Percentiles rank a stretch among this genome's conserved stretches.
phyloP scores from a whole-genome alignment of 1,140 invertebrate genomes.

The Drosophila simulans region DNA sequence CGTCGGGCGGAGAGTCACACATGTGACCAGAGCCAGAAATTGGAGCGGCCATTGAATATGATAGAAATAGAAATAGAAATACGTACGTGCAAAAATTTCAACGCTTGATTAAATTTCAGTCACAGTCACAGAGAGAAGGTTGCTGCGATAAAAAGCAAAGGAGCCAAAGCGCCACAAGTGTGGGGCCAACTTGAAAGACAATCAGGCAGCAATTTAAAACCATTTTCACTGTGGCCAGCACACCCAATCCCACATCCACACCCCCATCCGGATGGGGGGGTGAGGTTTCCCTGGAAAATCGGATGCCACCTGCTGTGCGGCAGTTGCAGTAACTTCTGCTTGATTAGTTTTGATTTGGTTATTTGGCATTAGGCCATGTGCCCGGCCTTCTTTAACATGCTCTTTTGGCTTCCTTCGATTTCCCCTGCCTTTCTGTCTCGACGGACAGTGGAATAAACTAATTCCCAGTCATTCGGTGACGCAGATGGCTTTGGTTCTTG shows the following conservation, averaged over 20 bases:
- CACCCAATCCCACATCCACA: conserved; percentile 4
- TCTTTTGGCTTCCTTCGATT: conserved; percentile 47
- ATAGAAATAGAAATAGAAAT: conserved; percentile 67
- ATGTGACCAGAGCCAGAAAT: conserved; percentile 64
- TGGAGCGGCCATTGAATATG: conserved; percentile 69
- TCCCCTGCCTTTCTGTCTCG: conserved; percentile 8
- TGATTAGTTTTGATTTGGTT: conserved; percentile 83
- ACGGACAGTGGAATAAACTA: conserved; percentile 51
- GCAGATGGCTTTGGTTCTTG: conserved; percentile 37
- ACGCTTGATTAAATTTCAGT: conserved; percentile 82
- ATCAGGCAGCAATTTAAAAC: conserved; percentile 82
- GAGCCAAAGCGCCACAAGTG: conserved; percentile 58
- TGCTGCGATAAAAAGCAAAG: conserved; percentile 10
- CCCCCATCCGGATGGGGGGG: not conserved
- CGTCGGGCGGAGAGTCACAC: conserved; percentile 44
- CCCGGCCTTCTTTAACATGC: conserved; percentile 40
- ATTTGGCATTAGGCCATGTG: conserved; percentile 73
- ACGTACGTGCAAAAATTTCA: conserved; percentile 80
- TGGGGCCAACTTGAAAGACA: conserved; percentile 74
- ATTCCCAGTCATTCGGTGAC: conserved; percentile 30
- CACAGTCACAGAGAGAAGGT: conserved; percentile 40
- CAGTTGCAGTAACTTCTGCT: conserved; percentile 76
- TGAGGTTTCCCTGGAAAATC: conserved; percentile 10
- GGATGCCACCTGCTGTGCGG: conserved; percentile 66
- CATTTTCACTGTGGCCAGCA: conserved; percentile 74